Evolutionary conservation across 2,113 vertebrate genomes (phyloP), one percentile per base, ranked within the genome.

Genomic region (Nesoenas mayeri): DNA sequence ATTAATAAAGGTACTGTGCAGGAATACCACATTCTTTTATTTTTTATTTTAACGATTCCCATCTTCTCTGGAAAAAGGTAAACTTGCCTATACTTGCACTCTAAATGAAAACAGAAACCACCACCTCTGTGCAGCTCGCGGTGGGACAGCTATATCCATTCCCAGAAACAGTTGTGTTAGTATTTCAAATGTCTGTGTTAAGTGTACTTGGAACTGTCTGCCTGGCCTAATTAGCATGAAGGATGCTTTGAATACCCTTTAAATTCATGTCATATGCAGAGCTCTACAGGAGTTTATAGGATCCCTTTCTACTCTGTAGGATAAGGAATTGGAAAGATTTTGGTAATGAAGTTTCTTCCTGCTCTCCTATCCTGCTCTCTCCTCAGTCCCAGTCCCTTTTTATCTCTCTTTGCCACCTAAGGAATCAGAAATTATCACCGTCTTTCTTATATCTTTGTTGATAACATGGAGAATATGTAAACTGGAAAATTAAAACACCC

Each of bases 171-270:
- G 20, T 51, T 60, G 36, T 15, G 15, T 51, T 75, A 67, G 64
- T 36, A 36, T 50, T 77, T 86, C 38, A 51, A 36, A 69, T 31
- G 25, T 40, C 51, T 40, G 21, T 50, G 13, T 25, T n/a, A 77
- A 42, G 36, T 5, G 19, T 29, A 51, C 32, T 60, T 66, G 51
- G 19, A 79, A 77, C 62, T 58, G 36, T n/a, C 48, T 6, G 0
- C 32, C 74, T 85, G 28, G 32, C 56, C 54, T 83, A 79, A 73
- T 74, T 78, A 83, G 25, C 72, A 70, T 0, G 0, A 44, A 70
- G 34, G 42, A 56, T 74, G 53, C 38, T 83, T 48, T 91, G 71
- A 90, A 74, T 78, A 69, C 6, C 34, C 34, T 85, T 89, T 86
- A 80, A 80, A 44, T 64, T 83, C 12, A n/a, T 24, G 29, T 31